Base-by-base conservation (phyloP, 2,113 vertebrate species). In the Falcunculus frontatus region DNA sequence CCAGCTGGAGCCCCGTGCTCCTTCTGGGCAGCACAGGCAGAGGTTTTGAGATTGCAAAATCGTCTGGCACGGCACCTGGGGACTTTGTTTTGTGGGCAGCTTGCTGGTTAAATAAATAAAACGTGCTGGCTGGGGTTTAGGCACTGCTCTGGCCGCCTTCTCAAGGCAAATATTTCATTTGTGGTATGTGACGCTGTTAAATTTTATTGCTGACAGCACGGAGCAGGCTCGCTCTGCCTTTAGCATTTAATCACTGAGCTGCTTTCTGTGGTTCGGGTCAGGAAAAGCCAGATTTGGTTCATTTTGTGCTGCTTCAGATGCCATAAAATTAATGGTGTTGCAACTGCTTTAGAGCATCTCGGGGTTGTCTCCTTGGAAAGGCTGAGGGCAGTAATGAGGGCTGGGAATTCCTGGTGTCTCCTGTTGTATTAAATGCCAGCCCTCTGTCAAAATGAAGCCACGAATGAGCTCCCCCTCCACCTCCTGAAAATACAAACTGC, bases 11-110 rank as follows among this genome's bases (percentile, higher is more conserved):
- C 4, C 63, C 72, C 15, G 2, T 0, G 16, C 14, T 15, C 25
- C 0, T 1, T 1, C 15, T 4, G 57, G 27, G 25, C 2, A 2
- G 26, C 41, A 3, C 65, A 15, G 62, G 33, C 7, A 33, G 49
- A 42, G 55, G 16, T 3, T 49, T 10, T 32, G 46, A 1, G n/a
- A 17, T 9, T 8, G 35, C 15, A 37, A 3, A 57, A 27, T 35
- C 26, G 0, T 2, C 27, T 78, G 93, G 84, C 67, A 11, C 19
- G 12, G 42, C 9, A 46, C 44, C 55, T 2, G 32, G 50, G 9
- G 32, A 4, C 55, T 84, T 42, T 18, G 53, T 52, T 56, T 56
- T 35, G 67, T 26, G 79, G 64, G 59, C 14, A 60, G 20, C 11
- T 22, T 1, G 26, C 39, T 56, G 70, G n/a, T 60, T 53, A 37